Evolutionary conservation across 2,113 vertebrate species (phyloP).

Genomic region (Fulmarus glacialis): DNA sequence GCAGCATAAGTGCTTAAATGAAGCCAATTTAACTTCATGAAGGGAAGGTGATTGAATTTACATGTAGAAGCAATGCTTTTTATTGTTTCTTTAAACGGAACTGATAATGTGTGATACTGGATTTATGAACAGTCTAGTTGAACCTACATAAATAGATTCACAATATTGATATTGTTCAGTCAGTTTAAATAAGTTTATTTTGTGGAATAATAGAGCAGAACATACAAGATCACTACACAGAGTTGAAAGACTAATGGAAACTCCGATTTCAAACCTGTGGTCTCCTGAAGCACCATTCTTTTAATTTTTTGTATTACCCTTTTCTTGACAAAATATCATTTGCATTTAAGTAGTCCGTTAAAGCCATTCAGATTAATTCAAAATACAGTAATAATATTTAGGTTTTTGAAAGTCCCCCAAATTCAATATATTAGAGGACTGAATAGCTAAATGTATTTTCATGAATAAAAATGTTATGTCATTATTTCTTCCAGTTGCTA

Average conservation of each 20-base stretch:
- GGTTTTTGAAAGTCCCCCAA: not conserved
- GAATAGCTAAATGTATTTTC: not conserved
- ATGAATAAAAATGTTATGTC: not conserved
- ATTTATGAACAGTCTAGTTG: not conserved
- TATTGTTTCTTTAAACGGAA: not conserved
- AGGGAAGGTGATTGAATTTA: not conserved
- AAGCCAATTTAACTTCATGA: not conserved
- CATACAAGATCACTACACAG: not conserved
- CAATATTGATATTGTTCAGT: not conserved
- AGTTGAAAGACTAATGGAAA: not conserved
- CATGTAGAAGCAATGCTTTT: not conserved
- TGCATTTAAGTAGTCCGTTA: not conserved
- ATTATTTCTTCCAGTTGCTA: not conserved
- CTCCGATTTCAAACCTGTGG: not conserved
- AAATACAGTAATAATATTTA: not conserved
- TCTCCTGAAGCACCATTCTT: not conserved
- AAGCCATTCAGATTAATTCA: not conserved
- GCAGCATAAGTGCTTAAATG: not conserved
- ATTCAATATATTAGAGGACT: not conserved
- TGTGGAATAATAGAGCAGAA: not conserved
- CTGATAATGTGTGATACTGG: not conserved
- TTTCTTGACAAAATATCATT: not conserved
- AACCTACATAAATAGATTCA: not conserved
- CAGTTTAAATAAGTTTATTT: not conserved
- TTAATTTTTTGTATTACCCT: not conserved